phyloP scores from a whole-genome alignment of 1,140 invertebrate species.

The Cydia amplana region DNA sequence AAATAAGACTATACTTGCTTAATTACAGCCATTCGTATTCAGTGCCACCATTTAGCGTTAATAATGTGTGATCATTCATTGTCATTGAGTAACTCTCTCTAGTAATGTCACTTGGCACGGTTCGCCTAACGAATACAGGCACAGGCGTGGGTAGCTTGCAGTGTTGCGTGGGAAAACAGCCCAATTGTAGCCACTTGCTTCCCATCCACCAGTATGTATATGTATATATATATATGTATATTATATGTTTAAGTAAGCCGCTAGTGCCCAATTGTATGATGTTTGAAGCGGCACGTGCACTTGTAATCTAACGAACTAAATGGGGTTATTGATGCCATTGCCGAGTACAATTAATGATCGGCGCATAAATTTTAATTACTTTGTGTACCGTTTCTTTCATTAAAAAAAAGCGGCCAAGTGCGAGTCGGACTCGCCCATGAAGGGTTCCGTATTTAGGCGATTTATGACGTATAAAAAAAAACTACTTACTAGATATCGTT shows the following conservation, averaged over 20 bases:
- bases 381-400: constrained; percentile 18
- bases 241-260: constrained; percentile 14
- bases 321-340: constrained; percentile 17
- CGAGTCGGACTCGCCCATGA: too few species aligned
- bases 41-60: constrained; percentile 15
- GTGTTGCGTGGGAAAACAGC: constrained; percentile 60
- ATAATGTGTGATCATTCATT: constrained; percentile 8
- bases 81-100: constrained; percentile 30
- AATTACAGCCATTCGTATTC: neutral
- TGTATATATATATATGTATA: neutral
- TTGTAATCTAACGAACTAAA: neutral
- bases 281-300: constrained; percentile 13
- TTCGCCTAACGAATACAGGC: constrained; percentile 38
- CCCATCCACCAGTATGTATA: constrained; percentile 2
- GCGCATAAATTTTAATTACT: constrained; percentile 20
- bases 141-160: constrained; percentile 47
- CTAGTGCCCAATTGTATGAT: constrained; percentile 2
- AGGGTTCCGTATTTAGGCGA: too few species aligned
- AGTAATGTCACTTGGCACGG: constrained; percentile 44
- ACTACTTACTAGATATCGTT: too few species aligned
- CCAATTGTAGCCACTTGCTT: constrained; percentile 53
- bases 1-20: neutral
- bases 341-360: neutral
- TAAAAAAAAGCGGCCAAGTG: too few species aligned
- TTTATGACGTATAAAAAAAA: too few species aligned